Conservation (phyloP, 2,797 vertebrate genomes). For the Eospalax fontanierii region DNA sequence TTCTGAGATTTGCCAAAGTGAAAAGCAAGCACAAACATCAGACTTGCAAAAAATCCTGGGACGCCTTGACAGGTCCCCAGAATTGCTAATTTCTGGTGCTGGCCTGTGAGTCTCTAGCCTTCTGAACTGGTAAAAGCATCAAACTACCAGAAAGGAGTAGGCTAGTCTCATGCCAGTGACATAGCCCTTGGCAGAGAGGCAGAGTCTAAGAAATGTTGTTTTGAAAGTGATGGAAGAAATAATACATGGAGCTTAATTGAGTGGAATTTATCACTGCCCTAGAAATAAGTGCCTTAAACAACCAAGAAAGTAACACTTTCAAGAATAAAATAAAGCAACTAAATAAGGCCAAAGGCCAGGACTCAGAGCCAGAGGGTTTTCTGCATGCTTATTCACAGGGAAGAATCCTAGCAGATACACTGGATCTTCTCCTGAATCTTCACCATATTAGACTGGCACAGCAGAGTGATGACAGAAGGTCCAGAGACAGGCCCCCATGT, state of each 20-base stretch:
- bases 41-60: conserved; percentile 8
- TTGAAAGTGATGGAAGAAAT: conserved; percentile 75
- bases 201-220: conserved; percentile 45
- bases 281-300: conserved; percentile 48
- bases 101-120: background rate
- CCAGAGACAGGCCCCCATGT: background rate
- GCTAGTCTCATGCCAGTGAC: background rate
- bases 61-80: conserved; percentile 52
- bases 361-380: background rate
- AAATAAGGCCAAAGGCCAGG: conserved; percentile 20
- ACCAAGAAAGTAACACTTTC: conserved; percentile 54
- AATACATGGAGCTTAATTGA: conserved; percentile 48
- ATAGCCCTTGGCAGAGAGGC: background rate
- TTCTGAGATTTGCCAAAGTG: conserved; percentile 54
- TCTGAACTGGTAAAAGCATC: conserved; percentile 52
- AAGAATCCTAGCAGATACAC: background rate
- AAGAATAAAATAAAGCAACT: conserved; percentile 66
- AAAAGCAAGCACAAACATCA: conserved; percentile 45
- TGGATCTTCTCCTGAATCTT: background rate
- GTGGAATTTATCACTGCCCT: conserved; percentile 73
- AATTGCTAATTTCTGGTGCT: background rate
- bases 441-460: background rate
- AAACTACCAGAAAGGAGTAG: conserved; percentile 27
- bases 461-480: background rate
- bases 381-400: background rate